Conservation (phyloP, 1,140 invertebrate species). For the Leptinotarsa undecemlineata region DNA sequence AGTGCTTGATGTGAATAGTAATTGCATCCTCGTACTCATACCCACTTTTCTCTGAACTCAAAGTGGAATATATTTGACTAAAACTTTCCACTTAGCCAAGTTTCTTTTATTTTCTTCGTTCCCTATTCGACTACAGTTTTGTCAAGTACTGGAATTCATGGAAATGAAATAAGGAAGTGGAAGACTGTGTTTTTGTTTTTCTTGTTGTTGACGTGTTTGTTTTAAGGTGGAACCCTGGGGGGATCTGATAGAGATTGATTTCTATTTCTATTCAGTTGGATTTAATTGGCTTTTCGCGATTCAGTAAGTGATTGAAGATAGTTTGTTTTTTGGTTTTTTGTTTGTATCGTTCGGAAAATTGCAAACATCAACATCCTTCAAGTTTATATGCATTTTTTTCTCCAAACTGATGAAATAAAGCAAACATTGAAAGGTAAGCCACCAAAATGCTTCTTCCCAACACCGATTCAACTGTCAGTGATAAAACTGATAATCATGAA, state of each 20-base stretch:
- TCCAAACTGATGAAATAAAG: too few species aligned
- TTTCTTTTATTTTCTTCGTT: background rate
- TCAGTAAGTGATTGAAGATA: too few species aligned
- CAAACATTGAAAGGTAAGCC: too few species aligned
- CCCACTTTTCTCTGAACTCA: background rate
- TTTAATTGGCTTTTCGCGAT: too few species aligned
- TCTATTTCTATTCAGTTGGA: background rate
- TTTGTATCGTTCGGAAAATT: too few species aligned
- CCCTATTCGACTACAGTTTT: background rate
- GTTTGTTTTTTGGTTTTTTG: too few species aligned
- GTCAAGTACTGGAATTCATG: constrained; percentile 5
- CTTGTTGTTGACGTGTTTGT: background rate
- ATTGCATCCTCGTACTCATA: background rate
- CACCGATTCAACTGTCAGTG: too few species aligned
- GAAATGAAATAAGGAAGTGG: background rate
- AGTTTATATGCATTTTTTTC: too few species aligned
- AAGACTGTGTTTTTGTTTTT: background rate
- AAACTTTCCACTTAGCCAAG: background rate
- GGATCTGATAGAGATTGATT: background rate
- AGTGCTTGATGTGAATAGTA: background rate
- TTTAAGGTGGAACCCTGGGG: background rate
- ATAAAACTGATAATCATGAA: too few species aligned
- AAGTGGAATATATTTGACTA: background rate
- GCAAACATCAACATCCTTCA: too few species aligned
- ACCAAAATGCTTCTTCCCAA: too few species aligned